A percentile compares a stretch with the other conserved stretches of the same genome.
Evolutionary conservation across 2,888 invertebrate species (phyloP).

Genomic region (Drosophila tanythrix): DNA sequence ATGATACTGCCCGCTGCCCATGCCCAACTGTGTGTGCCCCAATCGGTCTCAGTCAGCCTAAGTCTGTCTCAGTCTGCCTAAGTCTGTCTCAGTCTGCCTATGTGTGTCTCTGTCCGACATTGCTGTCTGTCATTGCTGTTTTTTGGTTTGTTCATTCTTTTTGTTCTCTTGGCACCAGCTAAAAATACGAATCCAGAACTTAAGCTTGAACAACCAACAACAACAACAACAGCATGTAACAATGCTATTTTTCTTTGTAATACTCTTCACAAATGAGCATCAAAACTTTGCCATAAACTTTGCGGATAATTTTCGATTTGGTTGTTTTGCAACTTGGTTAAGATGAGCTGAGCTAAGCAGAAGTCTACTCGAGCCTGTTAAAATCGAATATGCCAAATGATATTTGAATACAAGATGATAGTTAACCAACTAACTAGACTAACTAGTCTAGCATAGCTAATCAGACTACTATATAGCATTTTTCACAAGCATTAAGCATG

Average conservation of each 20-base stretch:
- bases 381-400: not conserved
- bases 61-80: constrained; percentile 37
- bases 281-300: not conserved
- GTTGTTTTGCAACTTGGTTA: not conserved
- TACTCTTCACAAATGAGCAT: constrained; percentile 23
- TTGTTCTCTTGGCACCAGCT: constrained; percentile 43
- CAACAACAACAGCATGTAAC: constrained; percentile 25
- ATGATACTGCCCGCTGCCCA: constrained; percentile 66
- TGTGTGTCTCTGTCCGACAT: constrained; percentile 11
- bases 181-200: constrained; percentile 36
- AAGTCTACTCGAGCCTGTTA: not conserved
- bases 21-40: constrained; percentile 40
- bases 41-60: constrained; percentile 19
- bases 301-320: not conserved
- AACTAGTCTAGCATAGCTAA: not conserved
- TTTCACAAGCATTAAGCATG: not conserved
- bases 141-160: constrained; percentile 27
- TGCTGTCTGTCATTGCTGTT: constrained; percentile 4
- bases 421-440: not conserved
- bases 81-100: constrained; percentile 24
- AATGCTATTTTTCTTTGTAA: constrained; percentile 53
- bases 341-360: not conserved
- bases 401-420: not conserved
- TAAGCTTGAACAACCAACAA: constrained; percentile 20
- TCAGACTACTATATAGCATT: not conserved